Evolutionary conservation across 1,140 invertebrate genomes (phyloP).

Genomic region (Adelges cooleyi): DNA sequence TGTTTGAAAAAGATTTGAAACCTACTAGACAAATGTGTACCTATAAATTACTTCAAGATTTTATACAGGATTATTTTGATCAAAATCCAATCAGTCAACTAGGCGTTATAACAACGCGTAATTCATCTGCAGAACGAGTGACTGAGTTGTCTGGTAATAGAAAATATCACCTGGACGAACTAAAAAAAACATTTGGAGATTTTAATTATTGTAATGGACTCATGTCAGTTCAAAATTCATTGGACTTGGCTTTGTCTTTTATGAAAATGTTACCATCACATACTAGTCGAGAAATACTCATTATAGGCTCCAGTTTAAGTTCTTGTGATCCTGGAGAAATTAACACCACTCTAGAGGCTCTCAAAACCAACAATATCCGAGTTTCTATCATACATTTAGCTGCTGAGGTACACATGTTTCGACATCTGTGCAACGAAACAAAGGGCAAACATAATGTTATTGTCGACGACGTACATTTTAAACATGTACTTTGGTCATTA

Average conservation of each 20-base stretch:
- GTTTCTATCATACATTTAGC: constrained; percentile 86
- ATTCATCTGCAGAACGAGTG: constrained; percentile 82
- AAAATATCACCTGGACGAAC: constrained; percentile 50
- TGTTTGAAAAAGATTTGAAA: constrained; percentile 89
- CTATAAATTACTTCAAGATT: constrained; percentile 65
- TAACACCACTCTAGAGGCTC: constrained; percentile 62
- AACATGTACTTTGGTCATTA: constrained; percentile 40
- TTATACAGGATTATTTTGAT: constrained; percentile 94
- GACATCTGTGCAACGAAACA: constrained; percentile 69
- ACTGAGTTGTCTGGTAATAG: constrained; percentile 76
- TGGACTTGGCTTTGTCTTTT: constrained; percentile 74
- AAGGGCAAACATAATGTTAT: constrained; percentile 75
- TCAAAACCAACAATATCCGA: constrained; percentile 51
- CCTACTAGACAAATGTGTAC: constrained; percentile 83
- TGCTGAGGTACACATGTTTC: constrained; percentile 88
- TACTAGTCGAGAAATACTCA: constrained; percentile 81
- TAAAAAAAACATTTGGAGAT: constrained; percentile 31
- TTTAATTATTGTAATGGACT: constrained; percentile 52
- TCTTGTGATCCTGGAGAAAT: constrained; percentile 95
- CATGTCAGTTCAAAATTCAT: constrained; percentile 86
- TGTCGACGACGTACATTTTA: constrained; percentile 81
- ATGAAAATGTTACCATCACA: constrained; percentile 85
- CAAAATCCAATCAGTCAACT: constrained; percentile 97
- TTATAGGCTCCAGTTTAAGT: constrained; percentile 85
- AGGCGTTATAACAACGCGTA: constrained; percentile 79